Percentiles rank a stretch among this genome's conserved stretches.
phyloP scores from a whole-genome alignment of 2,797 vertebrate species.

The Dendrocincla tyrannina region DNA sequence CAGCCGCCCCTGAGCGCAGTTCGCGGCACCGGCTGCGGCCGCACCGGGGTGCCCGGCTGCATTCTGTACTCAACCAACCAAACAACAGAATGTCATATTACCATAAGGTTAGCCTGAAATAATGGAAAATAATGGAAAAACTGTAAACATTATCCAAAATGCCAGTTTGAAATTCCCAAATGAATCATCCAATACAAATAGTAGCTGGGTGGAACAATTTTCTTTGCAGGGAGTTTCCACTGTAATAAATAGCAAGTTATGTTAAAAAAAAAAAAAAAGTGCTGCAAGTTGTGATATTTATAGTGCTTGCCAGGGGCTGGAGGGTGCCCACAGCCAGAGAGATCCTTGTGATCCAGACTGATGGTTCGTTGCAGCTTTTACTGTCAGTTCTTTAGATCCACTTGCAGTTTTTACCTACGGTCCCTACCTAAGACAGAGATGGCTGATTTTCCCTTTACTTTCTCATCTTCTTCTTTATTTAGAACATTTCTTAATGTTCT shows the following conservation, averaged over 20 bases:
- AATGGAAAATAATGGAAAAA: background rate
- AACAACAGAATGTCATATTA: background rate
- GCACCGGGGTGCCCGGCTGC: background rate
- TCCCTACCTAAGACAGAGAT: background rate
- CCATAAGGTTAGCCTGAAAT: background rate
- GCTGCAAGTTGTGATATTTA: background rate
- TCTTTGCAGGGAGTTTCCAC: slow-evolving; percentile 43
- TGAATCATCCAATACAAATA: slow-evolving; percentile 25
- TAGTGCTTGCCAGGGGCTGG: too few species aligned
- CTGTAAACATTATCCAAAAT: background rate
- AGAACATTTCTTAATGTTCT: background rate
- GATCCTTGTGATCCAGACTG: too few species aligned
- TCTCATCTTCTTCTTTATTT: background rate
- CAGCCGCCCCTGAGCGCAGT: background rate
- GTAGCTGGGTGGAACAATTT: slow-evolving; percentile 19
- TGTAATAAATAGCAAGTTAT: slow-evolving; percentile 23
- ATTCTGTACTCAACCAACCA: background rate
- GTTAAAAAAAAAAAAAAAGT: background rate
- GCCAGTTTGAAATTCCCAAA: background rate
- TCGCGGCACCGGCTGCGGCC: background rate
- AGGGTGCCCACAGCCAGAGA: too few species aligned
- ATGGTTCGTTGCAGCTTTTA: background rate
- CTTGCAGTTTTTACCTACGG: background rate
- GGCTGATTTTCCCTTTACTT: background rate
- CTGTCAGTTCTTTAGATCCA: background rate